These are phyloP conservation scores for Portevinia maculata DNA, from an alignment of 2,888 invertebrate genomes.

Conservation along the genomic window DNA sequence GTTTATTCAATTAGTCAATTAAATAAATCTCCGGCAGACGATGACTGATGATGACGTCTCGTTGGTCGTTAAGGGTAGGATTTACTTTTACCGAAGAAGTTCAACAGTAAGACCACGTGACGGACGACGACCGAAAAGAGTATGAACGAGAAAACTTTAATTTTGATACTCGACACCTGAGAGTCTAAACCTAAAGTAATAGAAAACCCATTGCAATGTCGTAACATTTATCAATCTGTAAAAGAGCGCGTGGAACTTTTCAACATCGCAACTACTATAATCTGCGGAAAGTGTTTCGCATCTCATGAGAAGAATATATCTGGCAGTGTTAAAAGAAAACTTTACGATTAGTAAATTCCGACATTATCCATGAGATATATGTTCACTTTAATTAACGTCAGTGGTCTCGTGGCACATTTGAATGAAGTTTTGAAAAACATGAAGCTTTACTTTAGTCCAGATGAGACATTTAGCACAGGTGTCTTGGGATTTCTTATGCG, in stretches of 20 bases:
- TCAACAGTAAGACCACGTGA: neutral
- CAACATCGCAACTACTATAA: neutral
- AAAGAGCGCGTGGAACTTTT: constrained; percentile 43
- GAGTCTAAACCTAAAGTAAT: constrained; percentile 2
- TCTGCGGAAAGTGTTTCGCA: neutral
- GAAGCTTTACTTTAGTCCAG: constrained; percentile 3
- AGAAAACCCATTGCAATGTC: constrained; percentile 1
- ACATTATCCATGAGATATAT: constrained; percentile 66
- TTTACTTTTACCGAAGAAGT: too few relatives aligned
- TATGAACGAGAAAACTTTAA: constrained; percentile 54
- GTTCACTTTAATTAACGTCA: constrained; percentile 67
- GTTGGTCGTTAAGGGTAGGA: too few relatives aligned
- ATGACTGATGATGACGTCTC: constrained; percentile 12
- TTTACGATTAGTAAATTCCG: constrained; percentile 62
- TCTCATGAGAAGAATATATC: too few relatives aligned
- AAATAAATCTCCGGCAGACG: neutral
- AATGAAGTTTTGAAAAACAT: constrained; percentile 30
- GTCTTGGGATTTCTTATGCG: neutral
- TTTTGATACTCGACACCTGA: constrained; percentile 55
- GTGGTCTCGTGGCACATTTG: constrained; percentile 26
- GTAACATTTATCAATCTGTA: constrained; percentile 51
- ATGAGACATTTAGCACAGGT: constrained; percentile 11
- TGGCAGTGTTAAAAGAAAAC: constrained; percentile 47
- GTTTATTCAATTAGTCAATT: constrained; percentile 12
- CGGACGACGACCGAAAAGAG: neutral